phyloP scores from a whole-genome alignment of 2,797 vertebrate species.

The Lagocephalus sceleratus region DNA sequence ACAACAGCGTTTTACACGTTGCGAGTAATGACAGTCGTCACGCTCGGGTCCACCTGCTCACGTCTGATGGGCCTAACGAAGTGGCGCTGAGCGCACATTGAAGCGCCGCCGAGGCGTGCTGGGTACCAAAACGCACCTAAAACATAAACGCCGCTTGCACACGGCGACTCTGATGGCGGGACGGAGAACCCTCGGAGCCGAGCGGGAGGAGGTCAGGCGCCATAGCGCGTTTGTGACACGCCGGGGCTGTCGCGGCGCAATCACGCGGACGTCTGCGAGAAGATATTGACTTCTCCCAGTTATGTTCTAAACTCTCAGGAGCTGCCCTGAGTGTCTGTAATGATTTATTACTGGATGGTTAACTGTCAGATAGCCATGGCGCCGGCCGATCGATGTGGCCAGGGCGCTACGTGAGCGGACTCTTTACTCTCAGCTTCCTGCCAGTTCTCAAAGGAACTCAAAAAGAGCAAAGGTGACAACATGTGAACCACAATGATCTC shows the following conservation, averaged over 20 bases:
- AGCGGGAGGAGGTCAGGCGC: background rate
- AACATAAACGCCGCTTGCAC: background rate
- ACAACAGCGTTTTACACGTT: background rate
- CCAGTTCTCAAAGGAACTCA: constrained; percentile 16
- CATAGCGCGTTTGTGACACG: background rate
- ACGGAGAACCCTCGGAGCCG: too few species aligned
- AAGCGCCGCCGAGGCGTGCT: too few species aligned
- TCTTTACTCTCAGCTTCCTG: constrained; percentile 31
- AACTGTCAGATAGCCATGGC: constrained; percentile 26
- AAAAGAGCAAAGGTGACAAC: constrained; percentile 37
- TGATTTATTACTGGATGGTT: constrained; percentile 42
- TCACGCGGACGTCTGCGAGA: constrained; percentile 9
- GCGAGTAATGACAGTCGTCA: background rate
- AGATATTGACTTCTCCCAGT: constrained; percentile 14
- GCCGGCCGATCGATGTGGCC: constrained; percentile 30
- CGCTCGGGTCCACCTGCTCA: background rate
- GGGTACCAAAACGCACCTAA: background rate
- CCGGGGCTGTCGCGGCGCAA: background rate
- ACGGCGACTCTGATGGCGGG: too few species aligned
- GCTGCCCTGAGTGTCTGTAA: constrained; percentile 24
- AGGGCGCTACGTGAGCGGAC: constrained; percentile 46
- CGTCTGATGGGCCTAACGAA: constrained; percentile 7
- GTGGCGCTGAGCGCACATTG: background rate
- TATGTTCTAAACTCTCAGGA: constrained; percentile 13
- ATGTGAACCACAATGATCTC: constrained; percentile 46